Evolutionary conservation across 1,140 invertebrate genomes (phyloP).

Genomic region (Temnothorax longispinosus): DNA sequence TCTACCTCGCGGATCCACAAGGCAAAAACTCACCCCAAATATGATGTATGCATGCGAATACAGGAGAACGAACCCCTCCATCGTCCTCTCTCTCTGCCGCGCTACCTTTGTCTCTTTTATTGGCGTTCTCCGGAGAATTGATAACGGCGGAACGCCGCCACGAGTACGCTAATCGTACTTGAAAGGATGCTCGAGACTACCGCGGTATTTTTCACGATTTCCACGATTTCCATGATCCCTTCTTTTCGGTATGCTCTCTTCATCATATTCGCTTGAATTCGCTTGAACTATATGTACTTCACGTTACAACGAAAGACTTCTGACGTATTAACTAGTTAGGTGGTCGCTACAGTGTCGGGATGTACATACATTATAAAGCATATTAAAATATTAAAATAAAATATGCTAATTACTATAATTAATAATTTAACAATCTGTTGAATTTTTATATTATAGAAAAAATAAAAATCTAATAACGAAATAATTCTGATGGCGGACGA

Average conservation of each 20-base stretch:
- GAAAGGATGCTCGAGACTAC: conserved; percentile 77
- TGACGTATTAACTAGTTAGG: not conserved
- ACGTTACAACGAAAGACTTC: conserved; percentile 4
- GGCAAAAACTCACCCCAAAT: conserved; percentile 73
- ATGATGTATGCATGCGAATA: conserved; percentile 74
- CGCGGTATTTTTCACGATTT: conserved; percentile 75
- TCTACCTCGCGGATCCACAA: conserved; percentile 40
- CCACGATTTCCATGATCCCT: conserved; percentile 57
- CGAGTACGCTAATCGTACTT: conserved; percentile 76
- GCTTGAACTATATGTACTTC: conserved; percentile 61
- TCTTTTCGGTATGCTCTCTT: not conserved
- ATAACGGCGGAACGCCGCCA: conserved; percentile 74
- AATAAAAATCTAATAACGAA: not conserved
- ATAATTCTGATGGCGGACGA: not conserved
- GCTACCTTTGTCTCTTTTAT: conserved; percentile 73
- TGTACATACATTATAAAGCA: not conserved
- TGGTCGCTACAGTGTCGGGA: not conserved
- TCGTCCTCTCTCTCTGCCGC: conserved; percentile 39
- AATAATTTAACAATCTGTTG: not conserved
- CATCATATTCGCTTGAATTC: conserved; percentile 46
- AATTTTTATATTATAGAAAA: not conserved
- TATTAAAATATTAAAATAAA: not conserved
- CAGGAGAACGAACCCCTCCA: conserved; percentile 58
- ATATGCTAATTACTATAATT: not conserved
- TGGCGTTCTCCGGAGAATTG: conserved; percentile 77